Base-by-base conservation (phyloP, 2,797 vertebrate species). In the Carapus acus region DNA sequence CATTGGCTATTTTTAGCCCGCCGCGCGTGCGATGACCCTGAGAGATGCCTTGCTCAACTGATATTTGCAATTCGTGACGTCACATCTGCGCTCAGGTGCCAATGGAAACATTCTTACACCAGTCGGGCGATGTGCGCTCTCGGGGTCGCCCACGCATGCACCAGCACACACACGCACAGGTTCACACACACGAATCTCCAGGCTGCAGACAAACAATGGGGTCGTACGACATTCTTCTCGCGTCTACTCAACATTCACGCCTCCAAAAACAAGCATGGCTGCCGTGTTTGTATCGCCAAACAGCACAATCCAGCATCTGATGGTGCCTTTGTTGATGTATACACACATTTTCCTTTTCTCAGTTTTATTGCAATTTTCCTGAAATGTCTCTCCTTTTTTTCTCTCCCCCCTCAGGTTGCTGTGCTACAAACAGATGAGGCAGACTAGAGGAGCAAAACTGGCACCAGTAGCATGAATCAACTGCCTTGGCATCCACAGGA, bases 1-100 rank as follows among this genome's bases (percentile, higher is more conserved):
- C 54, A 63, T 55, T 61, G 18, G 56, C 51, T 47, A n/a, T 12
- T 15, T 33, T 63, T 63, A 67, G n/a, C 61, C 67, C 49, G 54
- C 47, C 62, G 29, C 14, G 12, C 70, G 68, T 23, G 23, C 55
- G 54, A 52, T 29, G 49, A 50, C 43, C 31, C 23, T 22, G 29
- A 58, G 47, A 22, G 17, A 29, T 57, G 40, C 42, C 48, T 63
- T 42, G 15, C 49, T 43, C 22, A 16, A 48, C 43, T 60, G 34
- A 69, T 12, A 31, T 13, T 42, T 21, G 8, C 19, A 34, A 49
- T 15, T n/a, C 36, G 53, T 62, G 59, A 27, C 49, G 74, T 65
- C 37, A 40, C 31, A 48, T 43, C 50, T 31, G 34, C 14, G n/a
- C 11, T 2, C n/a, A 36, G 42, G 40, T 29, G 42, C 49, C 18